A percentile compares a stretch with the other conserved stretches of the same genome.
phyloP scores from a whole-genome alignment of 53 echinoderm and acorn worm genomes.

The Astropecten irregularis region DNA sequence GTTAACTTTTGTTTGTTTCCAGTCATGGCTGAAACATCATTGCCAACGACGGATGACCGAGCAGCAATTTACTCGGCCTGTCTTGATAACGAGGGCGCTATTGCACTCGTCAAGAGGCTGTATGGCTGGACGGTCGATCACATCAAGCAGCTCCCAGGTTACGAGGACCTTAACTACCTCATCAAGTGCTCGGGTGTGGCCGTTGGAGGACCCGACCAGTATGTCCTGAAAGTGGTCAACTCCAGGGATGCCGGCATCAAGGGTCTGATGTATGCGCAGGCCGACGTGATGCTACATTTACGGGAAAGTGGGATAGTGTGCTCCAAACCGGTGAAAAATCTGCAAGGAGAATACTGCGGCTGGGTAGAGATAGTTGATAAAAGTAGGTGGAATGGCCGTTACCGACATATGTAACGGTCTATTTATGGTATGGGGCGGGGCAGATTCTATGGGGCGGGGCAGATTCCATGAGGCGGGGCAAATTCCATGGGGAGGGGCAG shows the following conservation, averaged over 20 bases:
- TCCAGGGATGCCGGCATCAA: not conserved
- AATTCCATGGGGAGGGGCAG: no score
- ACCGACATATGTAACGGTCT: no score
- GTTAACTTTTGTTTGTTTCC: no score
- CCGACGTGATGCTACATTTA: conserved; percentile 25
- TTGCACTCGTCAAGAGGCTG: conserved; percentile 13
- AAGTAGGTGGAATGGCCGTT: not conserved
- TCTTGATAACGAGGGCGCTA: conserved; percentile 32
- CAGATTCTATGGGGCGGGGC: no score
- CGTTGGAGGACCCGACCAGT: not conserved
- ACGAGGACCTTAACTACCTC: conserved; percentile 59
- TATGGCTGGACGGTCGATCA: conserved; percentile 26
- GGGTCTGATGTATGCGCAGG: not conserved
- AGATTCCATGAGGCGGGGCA: no score
- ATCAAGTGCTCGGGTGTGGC: conserved; percentile 1
- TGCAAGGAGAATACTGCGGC: conserved; percentile 17
- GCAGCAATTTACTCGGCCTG: not conserved
- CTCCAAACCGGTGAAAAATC: conserved; percentile 39
- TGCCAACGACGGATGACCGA: no score
- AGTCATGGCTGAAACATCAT: no score
- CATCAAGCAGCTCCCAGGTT: conserved; percentile 48
- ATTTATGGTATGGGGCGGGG: no score
- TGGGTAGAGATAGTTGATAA: conserved; percentile 12
- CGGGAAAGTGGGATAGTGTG: conserved; percentile 33
- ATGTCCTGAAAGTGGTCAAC: conserved; percentile 45